Base-by-base conservation (phyloP, 2,797 vertebrate genomes). In the Dendrocincla tyrannina region DNA sequence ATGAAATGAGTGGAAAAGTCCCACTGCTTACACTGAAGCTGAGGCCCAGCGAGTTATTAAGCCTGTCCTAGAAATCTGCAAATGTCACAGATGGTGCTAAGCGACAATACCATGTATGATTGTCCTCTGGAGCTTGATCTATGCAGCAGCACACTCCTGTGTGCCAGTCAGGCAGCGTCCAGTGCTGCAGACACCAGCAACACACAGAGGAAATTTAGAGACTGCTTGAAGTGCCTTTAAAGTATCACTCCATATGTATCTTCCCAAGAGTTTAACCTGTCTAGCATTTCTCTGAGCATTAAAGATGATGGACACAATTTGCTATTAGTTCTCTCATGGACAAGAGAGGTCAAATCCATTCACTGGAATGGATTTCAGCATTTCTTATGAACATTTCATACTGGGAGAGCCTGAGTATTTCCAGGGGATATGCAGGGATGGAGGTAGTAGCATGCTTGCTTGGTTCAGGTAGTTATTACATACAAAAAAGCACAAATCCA, bases 101-200 rank as follows among this genome's bases (percentile, higher is more conserved):
- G 22, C 42, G 32, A 32, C 55, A 89, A 56, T 7, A 64, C 10
- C 46, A 39, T 0, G 0, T 28, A n/a, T 3, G 2, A 20, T 64
- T 68, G 27, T 87, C 55, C 53, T 56, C 22, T 33, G 47, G 13
- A 41, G 37, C 56, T 58, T 59, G 49, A 33, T 44, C 39, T 39
- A 2, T 64, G 56, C 64, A 74, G 69, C 17, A 64, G 50, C 47
- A 68, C 27, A 44, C 25, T n/a, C 4, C 39, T 58, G 39, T 37
- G 18, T 63, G 59, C 35, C 5, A 3, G 20, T 24, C 70, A 58
- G 5, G 25, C 11, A 35, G 58, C 7, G 15, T 13, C 62, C 46
- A 50, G 17, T 11, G 17, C 42, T n/a, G 62, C 37, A 32, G 53
- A 11, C 58, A 39, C 19, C 35, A 56, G 75, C 52, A 41, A 14